Base-by-base conservation (phyloP, 2,113 vertebrate genomes). In the Nettapus auritus region DNA sequence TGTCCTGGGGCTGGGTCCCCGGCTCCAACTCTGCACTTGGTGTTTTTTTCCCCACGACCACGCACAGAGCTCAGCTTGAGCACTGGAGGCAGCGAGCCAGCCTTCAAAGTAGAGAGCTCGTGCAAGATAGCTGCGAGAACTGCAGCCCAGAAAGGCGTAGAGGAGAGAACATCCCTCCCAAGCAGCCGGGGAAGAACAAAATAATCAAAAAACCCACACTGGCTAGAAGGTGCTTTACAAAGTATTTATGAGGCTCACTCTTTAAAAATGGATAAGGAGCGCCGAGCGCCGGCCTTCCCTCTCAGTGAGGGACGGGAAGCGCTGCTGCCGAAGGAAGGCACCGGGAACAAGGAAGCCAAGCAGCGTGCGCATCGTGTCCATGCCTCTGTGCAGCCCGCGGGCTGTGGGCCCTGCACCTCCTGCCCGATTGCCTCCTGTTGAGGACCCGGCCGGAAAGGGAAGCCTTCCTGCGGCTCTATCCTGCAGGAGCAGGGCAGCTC, bases 201-300 rank as follows among this genome's bases (percentile, higher is more conserved):
- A 86, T 6, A 88, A 96, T 82, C 17, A 81, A 73, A 94, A 78
- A 74, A 36, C 59, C n/a, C 83, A 78, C 42, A 5, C 90, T 89
- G 93, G 93, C 94, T 95, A 76, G 94, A 95, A 95, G 95, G 95
- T 89, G 84, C 62, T 95, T 94, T 94, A 95, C 89, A 18, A 97
- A 96, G 93, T 94, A 95, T 97, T 97, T 94, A 96, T 97, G 94
- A 96, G 78, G 62, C 46, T 46, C 20, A 59, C 82, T 96, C 5
- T 46, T 97, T 95, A 97, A 97, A 95, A 97, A 96, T 96, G 81
- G 78, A 95, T 97, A 66, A 95, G 94, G 57, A 78, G 89, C 66
- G 78, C 93, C 33, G 52, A 42, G 36, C 17, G 3, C 31, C 8
- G 71, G 22, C 52, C 52, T 57, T 33, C 40, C 53, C 31, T 44